phyloP scores from a whole-genome alignment of 2,113 vertebrate genomes.

The Meles meles region DNA sequence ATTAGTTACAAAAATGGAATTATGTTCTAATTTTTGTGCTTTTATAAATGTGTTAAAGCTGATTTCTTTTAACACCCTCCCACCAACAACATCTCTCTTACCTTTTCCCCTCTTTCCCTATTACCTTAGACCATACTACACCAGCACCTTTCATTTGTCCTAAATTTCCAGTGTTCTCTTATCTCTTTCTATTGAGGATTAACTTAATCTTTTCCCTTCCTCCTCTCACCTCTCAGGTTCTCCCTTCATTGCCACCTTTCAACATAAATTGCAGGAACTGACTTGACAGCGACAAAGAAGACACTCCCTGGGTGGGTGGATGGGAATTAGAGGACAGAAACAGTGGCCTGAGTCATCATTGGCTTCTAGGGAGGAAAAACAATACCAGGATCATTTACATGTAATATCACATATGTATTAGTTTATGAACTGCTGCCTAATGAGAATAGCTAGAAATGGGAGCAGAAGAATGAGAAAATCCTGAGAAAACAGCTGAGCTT shows the following conservation, averaged over 20 bases:
- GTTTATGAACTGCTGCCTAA: neutral
- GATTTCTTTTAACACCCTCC: neutral
- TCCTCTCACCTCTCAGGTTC: neutral
- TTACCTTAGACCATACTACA: neutral
- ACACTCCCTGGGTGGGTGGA: neutral
- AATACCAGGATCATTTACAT: neutral
- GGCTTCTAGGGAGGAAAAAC: neutral
- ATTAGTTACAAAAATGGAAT: neutral
- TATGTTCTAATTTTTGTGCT: neutral
- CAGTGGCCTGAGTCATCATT: neutral
- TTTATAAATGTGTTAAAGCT: constrained; percentile 15
- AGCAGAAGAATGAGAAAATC: neutral
- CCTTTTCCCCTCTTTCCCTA: neutral
- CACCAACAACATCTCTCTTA: neutral
- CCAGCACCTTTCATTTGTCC: neutral
- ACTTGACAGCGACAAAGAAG: neutral
- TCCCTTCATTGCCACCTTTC: neutral
- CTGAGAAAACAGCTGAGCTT: neutral
- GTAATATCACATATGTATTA: neutral
- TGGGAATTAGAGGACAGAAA: neutral
- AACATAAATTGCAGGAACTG: neutral
- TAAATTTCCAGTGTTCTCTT: neutral
- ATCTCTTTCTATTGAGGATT: neutral
- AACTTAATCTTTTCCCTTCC: neutral
- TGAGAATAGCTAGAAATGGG: neutral